Conservation (phyloP, 2,797 vertebrate species). For the Gallinago nigripennis region DNA sequence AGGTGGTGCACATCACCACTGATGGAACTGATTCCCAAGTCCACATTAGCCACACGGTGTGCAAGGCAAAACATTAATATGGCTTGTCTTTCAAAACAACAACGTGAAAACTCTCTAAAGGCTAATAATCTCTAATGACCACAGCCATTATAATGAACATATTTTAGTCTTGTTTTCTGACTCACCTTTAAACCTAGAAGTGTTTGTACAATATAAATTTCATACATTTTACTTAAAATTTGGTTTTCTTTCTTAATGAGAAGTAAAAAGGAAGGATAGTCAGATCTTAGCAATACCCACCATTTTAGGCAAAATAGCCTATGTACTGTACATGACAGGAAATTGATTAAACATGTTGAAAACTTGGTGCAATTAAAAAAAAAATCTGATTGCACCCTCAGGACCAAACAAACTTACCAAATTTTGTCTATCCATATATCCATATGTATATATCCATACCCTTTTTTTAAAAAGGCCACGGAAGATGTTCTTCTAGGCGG, state of each 20-base stretch:
- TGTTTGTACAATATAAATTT: neutral
- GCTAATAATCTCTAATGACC: neutral
- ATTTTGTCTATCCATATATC: neutral
- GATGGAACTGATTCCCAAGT: neutral
- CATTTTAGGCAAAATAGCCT: neutral
- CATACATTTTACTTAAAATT: neutral
- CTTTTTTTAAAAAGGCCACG: neutral
- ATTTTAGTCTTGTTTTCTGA: neutral
- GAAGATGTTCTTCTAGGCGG: neutral
- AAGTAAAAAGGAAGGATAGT: neutral
- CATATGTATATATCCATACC: neutral
- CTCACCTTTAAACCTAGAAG: neutral
- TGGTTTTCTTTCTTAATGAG: neutral
- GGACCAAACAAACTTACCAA: neutral
- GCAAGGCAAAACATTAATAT: neutral
- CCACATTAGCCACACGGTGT: rapidly evolving
- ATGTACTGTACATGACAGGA: neutral
- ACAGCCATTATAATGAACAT: neutral
- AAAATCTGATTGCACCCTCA: neutral
- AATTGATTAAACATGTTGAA: neutral
- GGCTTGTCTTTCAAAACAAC: neutral
- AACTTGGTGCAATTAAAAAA: neutral
- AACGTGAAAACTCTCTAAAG: neutral
- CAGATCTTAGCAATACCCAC: neutral
- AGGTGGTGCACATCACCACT: rapidly evolving